Percentiles rank a stretch among this genome's conserved stretches.
These are phyloP conservation scores for Hoplostethus mediterraneus DNA, from an alignment of 2,797 vertebrate genomes.

Conservation along the genomic window DNA sequence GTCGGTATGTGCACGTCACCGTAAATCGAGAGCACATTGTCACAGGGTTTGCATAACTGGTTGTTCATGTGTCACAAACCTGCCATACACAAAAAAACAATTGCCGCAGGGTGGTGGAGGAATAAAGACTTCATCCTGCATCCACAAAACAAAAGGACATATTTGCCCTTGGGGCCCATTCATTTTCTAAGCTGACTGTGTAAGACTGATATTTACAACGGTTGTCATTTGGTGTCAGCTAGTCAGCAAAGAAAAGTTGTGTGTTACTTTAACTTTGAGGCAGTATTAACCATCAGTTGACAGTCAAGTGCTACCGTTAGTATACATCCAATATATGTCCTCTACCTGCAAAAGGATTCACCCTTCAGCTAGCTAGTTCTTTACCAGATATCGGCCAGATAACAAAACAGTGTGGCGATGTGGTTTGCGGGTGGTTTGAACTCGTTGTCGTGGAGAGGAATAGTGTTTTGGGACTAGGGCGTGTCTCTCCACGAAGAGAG, in stretches of 20 bases:
- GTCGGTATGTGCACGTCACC: neutral
- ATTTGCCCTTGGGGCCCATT: too few species aligned
- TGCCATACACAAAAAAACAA: neutral
- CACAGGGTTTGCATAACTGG: neutral
- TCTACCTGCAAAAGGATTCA: conserved; percentile 6
- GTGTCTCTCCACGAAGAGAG: conserved; percentile 40
- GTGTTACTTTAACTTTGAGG: neutral
- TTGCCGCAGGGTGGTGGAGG: neutral
- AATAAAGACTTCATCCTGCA: neutral
- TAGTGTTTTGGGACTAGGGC: conserved; percentile 31
- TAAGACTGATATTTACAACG: neutral
- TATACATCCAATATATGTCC: neutral
- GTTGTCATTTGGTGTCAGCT: neutral
- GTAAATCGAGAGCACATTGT: neutral
- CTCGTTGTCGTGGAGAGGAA: conserved; percentile 34
- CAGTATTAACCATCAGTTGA: conserved; percentile 6
- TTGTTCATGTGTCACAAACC: neutral
- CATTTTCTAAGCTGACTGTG: too few species aligned
- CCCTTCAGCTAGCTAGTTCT: neutral
- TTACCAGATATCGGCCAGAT: conserved; percentile 34
- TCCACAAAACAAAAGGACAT: too few species aligned
- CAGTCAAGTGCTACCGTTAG: neutral
- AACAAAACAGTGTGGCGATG: conserved; percentile 6
- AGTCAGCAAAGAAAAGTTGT: neutral
- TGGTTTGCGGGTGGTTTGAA: conserved; percentile 32